Evolutionary conservation across 2,797 vertebrate genomes (phyloP), one percentile per base, ranked within the genome.

Genomic region (Spondyliosoma cantharus): DNA sequence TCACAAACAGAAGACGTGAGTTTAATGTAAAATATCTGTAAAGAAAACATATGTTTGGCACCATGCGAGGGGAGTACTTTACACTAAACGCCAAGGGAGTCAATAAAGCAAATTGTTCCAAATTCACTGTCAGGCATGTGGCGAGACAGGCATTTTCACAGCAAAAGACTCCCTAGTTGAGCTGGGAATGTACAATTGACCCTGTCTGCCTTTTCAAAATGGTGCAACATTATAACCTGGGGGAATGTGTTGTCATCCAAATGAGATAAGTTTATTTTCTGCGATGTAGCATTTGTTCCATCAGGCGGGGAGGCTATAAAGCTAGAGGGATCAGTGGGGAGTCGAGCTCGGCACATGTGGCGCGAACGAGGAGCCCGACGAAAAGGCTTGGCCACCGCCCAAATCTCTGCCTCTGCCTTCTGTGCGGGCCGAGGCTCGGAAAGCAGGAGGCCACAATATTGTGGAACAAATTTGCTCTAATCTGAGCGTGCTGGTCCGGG

Each of bases 261-360:
- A 98, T 96, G 95, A 97, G 96, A 97, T 96, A 96, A 96, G 97
- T 97, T 97, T 97, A 97, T 97, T 97, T 96, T 96, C 95, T 93
- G 95, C 94, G 91, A 93, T 91, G 91, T 94, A 95, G 95, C 96
- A 97, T 97, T 97, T 97, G 96, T 96, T 96, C 95, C 95, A 96
- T 96, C 96, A 96, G 96, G 96, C 96, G 91, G 96, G 96, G 95
- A 95, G 95, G 93, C 93, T 94, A 95, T 96, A 95, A 96, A 96
- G 94, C 95, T 92, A 76, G 94, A 93, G 93, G 94, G 93, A 96
- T 90, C 96, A 95, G 96, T 94, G 85, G 96, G 96, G 93, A 93
- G 95, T 93, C 95, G 93, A 83, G 94, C 95, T 94, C 93, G 81
- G 93, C 83, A 92, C 96, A 95, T 96, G 95, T 96, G 94, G 91